phyloP scores from a whole-genome alignment of 53 echinoderm and acorn worm genomes.

The Temnopleurus reevesii region DNA sequence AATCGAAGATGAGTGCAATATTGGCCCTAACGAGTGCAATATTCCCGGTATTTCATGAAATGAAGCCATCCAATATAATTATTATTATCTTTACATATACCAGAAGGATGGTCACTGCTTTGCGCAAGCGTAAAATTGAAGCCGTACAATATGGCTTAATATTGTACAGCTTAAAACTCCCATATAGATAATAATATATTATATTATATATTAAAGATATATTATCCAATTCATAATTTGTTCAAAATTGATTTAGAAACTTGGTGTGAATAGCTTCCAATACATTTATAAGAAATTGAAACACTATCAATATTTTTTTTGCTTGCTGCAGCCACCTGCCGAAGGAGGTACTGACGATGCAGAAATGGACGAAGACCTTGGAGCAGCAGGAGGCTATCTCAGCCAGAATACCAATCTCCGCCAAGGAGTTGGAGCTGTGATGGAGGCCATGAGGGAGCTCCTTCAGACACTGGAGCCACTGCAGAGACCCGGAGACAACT shows the following conservation, averaged over 20 bases:
- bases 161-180: no score
- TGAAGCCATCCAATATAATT: no score
- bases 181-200: no score
- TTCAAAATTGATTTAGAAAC: slow-evolving; percentile 58
- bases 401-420: slow-evolving; percentile 82
- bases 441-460: slow-evolving; percentile 97
- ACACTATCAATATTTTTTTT: background rate
- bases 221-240: no score
- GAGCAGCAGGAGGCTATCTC: slow-evolving; percentile 85
- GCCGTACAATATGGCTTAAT: no score
- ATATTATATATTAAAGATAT: background rate
- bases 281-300: slow-evolving; percentile 28
- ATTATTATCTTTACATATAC: no score
- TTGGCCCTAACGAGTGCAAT: no score
- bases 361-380: slow-evolving; percentile 45
- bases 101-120: no score
- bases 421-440: slow-evolving; percentile 76
- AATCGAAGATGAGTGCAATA: no score
- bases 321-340: slow-evolving; percentile 68
- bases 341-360: background rate
- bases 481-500: slow-evolving; percentile 44
- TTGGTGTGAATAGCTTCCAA: slow-evolving; percentile 30
- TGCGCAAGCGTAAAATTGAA: no score
- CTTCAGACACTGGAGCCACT: slow-evolving; percentile 69
- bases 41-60: no score